A percentile compares a stretch with the other conserved stretches of the same genome.
phyloP scores from a whole-genome alignment of 2,888 invertebrate genomes.

The Malthinus flaveolus region DNA sequence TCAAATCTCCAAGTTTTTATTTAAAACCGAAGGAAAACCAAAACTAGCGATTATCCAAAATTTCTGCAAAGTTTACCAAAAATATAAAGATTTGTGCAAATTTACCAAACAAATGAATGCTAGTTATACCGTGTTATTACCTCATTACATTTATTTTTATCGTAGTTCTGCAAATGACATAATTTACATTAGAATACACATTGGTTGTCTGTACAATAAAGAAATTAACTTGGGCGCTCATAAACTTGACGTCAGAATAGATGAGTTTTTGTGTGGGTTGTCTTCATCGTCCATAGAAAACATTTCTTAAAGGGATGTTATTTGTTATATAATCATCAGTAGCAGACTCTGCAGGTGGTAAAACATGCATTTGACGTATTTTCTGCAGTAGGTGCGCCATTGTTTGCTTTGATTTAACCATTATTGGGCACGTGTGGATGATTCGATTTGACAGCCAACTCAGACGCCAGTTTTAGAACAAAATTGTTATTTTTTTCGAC shows the following conservation, averaged over 20 bases:
- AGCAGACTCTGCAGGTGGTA: conserved; percentile 34
- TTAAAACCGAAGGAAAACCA: no score
- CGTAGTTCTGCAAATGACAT: conserved; percentile 7
- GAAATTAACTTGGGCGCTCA: conserved; percentile 9
- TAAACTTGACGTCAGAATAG: conserved; percentile 9
- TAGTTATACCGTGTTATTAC: not conserved
- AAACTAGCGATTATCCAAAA: no score
- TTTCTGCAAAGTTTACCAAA: no score
- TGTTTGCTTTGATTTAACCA: conserved; percentile 34
- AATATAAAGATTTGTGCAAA: no score
- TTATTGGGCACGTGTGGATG: conserved; percentile 30
- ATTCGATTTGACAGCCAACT: conserved; percentile 23
- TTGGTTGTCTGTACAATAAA: conserved; percentile 1
- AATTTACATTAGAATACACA: conserved; percentile 7
- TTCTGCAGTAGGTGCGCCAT: conserved; percentile 28
- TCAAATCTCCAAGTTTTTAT: no score
- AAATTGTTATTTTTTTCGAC: not conserved
- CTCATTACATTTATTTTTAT: not conserved
- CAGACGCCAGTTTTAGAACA: conserved; percentile 3
- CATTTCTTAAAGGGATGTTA: not conserved
- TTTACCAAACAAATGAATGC: no score
- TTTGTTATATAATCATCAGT: conserved; percentile 16
- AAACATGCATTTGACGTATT: conserved; percentile 34
- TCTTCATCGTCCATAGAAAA: not conserved
- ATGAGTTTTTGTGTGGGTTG: not conserved